Evolutionary conservation across 1,140 invertebrate species (phyloP).

Genomic region (Himalopsyche phryganea): DNA sequence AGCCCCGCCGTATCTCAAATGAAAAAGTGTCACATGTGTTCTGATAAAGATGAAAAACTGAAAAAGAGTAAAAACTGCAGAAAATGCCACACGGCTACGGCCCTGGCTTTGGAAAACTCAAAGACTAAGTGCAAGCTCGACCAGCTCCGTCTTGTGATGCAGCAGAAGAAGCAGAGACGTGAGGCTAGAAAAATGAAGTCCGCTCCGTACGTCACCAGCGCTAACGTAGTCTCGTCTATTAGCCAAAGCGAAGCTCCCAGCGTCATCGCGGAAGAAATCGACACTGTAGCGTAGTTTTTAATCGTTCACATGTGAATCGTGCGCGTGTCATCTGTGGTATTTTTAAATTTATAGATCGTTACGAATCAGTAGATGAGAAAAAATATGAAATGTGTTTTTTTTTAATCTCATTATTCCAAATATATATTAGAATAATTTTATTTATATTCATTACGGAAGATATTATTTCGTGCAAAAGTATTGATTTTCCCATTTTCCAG

Average conservation of each 20-base stretch:
- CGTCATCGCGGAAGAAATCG: conserved; percentile 44
- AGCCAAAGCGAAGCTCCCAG: conserved; percentile 37
- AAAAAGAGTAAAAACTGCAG: conserved; percentile 36
- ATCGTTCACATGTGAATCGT: no score
- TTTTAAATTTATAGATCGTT: background rate
- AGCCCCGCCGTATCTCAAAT: conserved; percentile 27
- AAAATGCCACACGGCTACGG: conserved; percentile 48
- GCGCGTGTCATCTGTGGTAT: background rate
- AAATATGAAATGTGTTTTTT: no score
- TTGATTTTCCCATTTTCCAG: no score
- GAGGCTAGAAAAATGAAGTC: conserved; percentile 73
- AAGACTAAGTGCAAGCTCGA: conserved; percentile 83
- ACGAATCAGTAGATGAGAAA: background rate
- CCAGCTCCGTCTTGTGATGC: conserved; percentile 81
- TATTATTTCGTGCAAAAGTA: no score
- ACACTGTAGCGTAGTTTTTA: conserved; percentile 45
- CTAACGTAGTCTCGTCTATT: conserved; percentile 35
- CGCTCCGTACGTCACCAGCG: conserved; percentile 62
- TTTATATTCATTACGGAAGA: no score
- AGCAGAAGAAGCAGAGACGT: conserved; percentile 76
- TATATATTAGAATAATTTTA: no score
- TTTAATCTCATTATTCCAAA: no score
- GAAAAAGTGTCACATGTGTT: conserved; percentile 40
- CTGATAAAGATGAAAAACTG: conserved; percentile 30
- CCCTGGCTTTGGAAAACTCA: conserved; percentile 64